Percentiles rank a stretch among this genome's conserved stretches.
phyloP scores from a whole-genome alignment of 2,888 invertebrate species.

The Athripsodes cinereus region DNA sequence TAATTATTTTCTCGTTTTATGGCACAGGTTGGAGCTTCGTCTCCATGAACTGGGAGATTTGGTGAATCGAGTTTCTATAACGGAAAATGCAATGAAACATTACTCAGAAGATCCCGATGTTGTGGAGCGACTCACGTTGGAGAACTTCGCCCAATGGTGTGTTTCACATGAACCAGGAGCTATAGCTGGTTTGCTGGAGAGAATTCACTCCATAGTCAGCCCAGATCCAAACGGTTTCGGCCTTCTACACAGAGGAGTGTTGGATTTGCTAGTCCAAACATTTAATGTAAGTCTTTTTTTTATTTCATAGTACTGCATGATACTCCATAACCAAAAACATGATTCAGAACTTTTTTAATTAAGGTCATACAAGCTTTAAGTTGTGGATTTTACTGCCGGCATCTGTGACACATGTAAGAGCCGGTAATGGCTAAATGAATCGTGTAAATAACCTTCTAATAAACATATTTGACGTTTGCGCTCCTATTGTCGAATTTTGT shows the following conservation, averaged over 20 bases:
- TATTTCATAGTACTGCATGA: too few relatives aligned
- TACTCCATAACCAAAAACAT: too few relatives aligned
- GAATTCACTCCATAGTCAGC: constrained; percentile 57
- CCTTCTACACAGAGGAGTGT: constrained; percentile 14
- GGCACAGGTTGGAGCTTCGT: constrained; percentile 51
- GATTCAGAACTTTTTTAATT: too few relatives aligned
- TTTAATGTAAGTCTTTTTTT: constrained; percentile 4
- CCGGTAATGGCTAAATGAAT: too few relatives aligned
- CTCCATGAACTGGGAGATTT: constrained; percentile 58
- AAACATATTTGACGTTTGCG: too few relatives aligned
- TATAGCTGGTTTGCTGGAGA: constrained; percentile 58
- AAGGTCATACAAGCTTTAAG: too few relatives aligned
- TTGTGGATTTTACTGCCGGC: too few relatives aligned
- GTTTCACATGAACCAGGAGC: constrained; percentile 62
- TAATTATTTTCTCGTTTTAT: too few relatives aligned
- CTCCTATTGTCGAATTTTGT: too few relatives aligned
- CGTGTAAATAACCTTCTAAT: too few relatives aligned
- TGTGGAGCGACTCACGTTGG: constrained; percentile 61
- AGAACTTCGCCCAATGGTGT: constrained; percentile 64
- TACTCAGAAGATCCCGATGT: constrained; percentile 49
- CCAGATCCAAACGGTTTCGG: constrained; percentile 36
- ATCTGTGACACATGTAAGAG: too few relatives aligned
- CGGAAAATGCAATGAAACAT: constrained; percentile 54
- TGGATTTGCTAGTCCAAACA: constrained; percentile 8
- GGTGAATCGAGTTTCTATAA: constrained; percentile 52